Evolutionary conservation across 2,888 invertebrate genomes (phyloP).

Genomic region (Bombylius discolor): DNA sequence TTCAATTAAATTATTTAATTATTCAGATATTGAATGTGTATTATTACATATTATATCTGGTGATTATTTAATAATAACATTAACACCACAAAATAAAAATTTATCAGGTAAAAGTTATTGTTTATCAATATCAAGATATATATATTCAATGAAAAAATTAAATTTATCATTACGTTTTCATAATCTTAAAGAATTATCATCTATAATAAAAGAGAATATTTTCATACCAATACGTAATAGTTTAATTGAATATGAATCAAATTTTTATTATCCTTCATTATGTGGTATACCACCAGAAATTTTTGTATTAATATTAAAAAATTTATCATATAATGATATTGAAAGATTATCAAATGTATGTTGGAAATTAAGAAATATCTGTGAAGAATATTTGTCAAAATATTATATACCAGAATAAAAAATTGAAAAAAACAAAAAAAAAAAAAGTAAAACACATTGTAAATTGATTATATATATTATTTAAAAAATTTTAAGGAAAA

Average conservation of each 20-base stretch:
- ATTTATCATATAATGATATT: constrained; percentile 14
- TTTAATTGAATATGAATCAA: constrained; percentile 35
- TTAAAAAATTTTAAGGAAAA: neutral
- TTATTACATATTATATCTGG: constrained; percentile 26
- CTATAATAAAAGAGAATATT: constrained; percentile 42
- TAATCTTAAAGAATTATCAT: constrained; percentile 38
- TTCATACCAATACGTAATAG: constrained; percentile 43
- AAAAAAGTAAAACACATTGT: neutral
- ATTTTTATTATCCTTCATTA: constrained; percentile 30
- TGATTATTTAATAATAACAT: constrained; percentile 26
- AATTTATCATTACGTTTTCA: constrained; percentile 23
- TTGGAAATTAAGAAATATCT: constrained; percentile 1
- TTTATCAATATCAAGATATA: constrained; percentile 29
- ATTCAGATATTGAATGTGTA: constrained; percentile 7
- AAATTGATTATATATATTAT: constrained; percentile 2
- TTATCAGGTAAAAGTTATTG: constrained; percentile 24
- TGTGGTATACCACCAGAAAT: constrained; percentile 27
- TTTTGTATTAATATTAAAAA: constrained; percentile 21
- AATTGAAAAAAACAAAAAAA: neutral
- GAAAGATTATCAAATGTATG: constrained; percentile 10
- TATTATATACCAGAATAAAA: neutral
- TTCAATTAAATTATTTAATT: constrained; percentile 1
- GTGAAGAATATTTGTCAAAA: neutral
- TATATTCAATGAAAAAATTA: constrained; percentile 22
- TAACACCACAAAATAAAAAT: constrained; percentile 21